Conservation (phyloP, 2,888 invertebrate species). For the Oxystoma pomonae region DNA sequence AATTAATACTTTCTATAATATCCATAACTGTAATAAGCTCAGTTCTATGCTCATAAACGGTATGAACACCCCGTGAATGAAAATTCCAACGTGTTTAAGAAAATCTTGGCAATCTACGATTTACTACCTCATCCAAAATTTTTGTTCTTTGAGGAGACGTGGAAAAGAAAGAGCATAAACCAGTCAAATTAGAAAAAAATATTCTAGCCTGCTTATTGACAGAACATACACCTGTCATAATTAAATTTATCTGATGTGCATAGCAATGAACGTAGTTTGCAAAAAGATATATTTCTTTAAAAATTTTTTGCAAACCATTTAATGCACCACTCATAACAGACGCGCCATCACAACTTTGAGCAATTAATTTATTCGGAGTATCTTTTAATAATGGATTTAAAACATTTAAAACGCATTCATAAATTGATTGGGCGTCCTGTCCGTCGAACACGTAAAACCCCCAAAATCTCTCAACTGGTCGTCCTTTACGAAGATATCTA, state of each 20-base stretch:
- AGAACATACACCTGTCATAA: constrained; percentile 6
- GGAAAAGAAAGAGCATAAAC: constrained; percentile 21
- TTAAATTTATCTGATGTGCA: constrained; percentile 8
- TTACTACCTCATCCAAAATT: constrained; percentile 4
- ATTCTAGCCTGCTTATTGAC: neutral
- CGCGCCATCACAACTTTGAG: constrained; percentile 2
- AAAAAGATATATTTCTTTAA: constrained; percentile 7
- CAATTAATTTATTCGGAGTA: constrained; percentile 1
- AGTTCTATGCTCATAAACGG: constrained; percentile 13
- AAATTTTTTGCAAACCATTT: constrained; percentile 4
- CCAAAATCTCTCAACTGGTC: constrained; percentile 31
- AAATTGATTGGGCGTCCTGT: constrained; percentile 1
- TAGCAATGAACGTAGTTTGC: constrained; percentile 1
- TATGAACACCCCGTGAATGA: constrained; percentile 11
- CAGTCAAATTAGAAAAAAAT: constrained; percentile 8
- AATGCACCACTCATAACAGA: constrained; percentile 2
- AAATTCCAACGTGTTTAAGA: constrained; percentile 14
- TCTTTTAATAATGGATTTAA: constrained; percentile 7
- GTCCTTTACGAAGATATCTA: constrained; percentile 28
- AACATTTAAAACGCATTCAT: constrained; percentile 6
- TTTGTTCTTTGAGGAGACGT: constrained; percentile 21
- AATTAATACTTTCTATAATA: constrained; percentile 13
- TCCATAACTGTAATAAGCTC: constrained; percentile 17
- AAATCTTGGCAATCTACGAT: constrained; percentile 3
- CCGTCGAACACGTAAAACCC: constrained; percentile 3